A percentile compares a stretch with the other conserved stretches of the same genome.
These are phyloP conservation scores for Drosophila nr. perissopoda DNA, from an alignment of 2,888 invertebrate genomes.

Conservation along the genomic window DNA sequence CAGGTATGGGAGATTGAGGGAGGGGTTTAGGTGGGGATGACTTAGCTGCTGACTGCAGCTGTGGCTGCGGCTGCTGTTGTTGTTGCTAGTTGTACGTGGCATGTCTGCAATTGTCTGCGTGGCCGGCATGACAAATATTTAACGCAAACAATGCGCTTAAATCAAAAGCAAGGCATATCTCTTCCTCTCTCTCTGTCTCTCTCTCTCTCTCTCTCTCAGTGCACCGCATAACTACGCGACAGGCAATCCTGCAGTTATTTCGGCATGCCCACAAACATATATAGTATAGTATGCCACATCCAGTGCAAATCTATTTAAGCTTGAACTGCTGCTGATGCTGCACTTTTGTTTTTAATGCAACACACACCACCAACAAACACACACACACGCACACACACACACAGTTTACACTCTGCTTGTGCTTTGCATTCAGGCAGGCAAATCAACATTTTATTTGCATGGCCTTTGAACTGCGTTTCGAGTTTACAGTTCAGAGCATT, in stretches of 20 bases:
- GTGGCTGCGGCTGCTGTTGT: constrained; percentile 38
- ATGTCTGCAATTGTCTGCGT: constrained; percentile 72
- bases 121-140: constrained; percentile 79
- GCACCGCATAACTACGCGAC: constrained; percentile 67
- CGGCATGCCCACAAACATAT: constrained; percentile 1
- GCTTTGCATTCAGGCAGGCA: constrained; percentile 43
- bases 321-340: constrained; percentile 55
- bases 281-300: neutral
- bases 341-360: constrained; percentile 54
- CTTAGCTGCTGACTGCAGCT: constrained; percentile 66
- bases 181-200: neutral
- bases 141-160: constrained; percentile 78
- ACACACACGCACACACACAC: neutral
- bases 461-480: constrained; percentile 59
- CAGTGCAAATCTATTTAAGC: constrained; percentile 63
- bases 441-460: constrained; percentile 69
- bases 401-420: neutral
- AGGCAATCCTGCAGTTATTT: constrained; percentile 35
- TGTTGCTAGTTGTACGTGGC: constrained; percentile 57
- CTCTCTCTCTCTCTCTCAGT: neutral
- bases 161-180: constrained; percentile 75
- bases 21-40: neutral
- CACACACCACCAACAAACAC: neutral
- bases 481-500: constrained; percentile 47
- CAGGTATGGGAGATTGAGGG: neutral